Evolutionary conservation across 1,140 invertebrate genomes (phyloP).

Genomic region (Acyrthosiphon pisum): DNA sequence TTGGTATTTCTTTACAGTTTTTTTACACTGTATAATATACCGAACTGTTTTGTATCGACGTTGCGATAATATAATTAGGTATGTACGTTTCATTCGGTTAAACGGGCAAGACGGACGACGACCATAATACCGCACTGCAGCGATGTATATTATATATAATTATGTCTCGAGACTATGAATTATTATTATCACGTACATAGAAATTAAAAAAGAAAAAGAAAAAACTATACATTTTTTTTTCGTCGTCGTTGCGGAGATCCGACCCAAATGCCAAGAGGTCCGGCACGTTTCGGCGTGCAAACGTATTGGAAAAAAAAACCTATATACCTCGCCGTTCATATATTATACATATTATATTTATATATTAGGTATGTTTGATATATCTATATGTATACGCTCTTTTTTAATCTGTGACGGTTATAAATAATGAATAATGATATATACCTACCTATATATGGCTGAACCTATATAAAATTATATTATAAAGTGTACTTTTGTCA

Average conservation of each 20-base stretch:
- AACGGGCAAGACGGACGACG: background rate
- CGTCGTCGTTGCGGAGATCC: background rate
- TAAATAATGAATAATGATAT: too few species aligned
- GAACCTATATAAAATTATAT: background rate
- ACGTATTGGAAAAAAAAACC: background rate
- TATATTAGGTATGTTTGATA: background rate
- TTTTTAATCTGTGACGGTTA: background rate
- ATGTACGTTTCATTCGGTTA: background rate
- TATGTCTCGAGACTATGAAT: slow-evolving; percentile 4
- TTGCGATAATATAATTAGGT: slow-evolving; percentile 1
- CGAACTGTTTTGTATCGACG: background rate
- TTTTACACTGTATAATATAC: background rate
- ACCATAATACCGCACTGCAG: background rate
- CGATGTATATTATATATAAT: background rate
- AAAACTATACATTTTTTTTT: slow-evolving; percentile 10
- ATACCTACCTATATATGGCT: too few species aligned
- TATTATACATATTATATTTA: background rate
- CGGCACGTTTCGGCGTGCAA: background rate
- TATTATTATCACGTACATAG: background rate
- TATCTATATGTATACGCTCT: too few species aligned
- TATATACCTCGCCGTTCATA: background rate
- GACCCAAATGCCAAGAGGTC: background rate
- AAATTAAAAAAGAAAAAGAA: background rate
- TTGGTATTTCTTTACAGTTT: background rate
- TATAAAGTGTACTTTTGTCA: background rate